These are phyloP conservation scores for Cataglyphis hispanica DNA, from an alignment of 1,140 invertebrate species.

Conservation along the genomic window DNA sequence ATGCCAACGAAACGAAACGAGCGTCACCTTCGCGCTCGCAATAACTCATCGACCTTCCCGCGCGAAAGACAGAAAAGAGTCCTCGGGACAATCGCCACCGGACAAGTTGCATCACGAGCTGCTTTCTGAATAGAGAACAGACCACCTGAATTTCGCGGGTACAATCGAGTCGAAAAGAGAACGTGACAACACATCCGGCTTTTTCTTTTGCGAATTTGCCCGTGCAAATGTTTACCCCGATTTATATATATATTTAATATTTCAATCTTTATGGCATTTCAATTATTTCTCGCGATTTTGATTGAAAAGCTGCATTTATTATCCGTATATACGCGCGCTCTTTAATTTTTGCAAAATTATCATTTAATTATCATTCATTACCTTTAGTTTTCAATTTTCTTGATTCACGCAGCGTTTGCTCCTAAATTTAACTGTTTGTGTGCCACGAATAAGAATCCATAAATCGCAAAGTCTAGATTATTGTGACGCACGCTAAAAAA, in stretches of 20 bases:
- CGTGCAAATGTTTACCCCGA: not conserved
- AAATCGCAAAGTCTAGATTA: not conserved
- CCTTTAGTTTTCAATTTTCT: not conserved
- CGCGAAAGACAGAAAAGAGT: conserved; percentile 41
- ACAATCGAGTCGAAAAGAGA: not conserved
- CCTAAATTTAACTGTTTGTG: not conserved
- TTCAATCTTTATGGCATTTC: not conserved
- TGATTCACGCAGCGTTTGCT: not conserved
- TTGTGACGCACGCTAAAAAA: not conserved
- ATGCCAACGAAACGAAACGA: not conserved
- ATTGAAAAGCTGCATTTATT: not conserved
- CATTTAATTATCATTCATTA: not conserved
- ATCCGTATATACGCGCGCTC: not conserved
- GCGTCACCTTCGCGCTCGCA: not conserved
- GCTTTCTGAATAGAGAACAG: conserved; percentile 10
- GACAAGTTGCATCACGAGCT: not conserved
- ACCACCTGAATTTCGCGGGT: not conserved
- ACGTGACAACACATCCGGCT: not conserved
- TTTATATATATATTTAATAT: not conserved
- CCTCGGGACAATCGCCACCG: conserved; percentile 3
- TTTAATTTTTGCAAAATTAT: conserved; percentile 10
- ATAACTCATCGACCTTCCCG: conserved; percentile 35
- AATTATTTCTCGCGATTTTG: conserved; percentile 5
- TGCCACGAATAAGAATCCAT: not conserved
- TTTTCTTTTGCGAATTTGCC: not conserved